Evolutionary conservation across 1,140 invertebrate species (phyloP).

Genomic region (Drosophila grimshawi): DNA sequence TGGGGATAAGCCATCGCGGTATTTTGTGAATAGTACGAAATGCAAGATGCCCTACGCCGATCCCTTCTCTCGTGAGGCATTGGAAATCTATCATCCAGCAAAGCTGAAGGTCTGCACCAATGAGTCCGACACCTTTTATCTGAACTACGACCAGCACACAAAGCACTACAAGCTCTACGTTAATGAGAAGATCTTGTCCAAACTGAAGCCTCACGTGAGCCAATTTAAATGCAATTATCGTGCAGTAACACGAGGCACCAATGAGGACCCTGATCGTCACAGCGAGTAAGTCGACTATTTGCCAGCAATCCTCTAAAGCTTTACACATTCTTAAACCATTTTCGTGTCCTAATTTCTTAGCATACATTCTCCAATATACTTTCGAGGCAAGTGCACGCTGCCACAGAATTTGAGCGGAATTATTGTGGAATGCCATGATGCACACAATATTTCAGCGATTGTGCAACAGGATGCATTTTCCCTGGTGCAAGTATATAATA

Average conservation of each 20-base stretch:
- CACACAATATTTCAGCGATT: background rate
- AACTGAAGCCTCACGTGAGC: background rate
- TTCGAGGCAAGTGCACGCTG: background rate
- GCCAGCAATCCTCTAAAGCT: background rate
- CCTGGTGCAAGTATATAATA: slow-evolving; percentile 25
- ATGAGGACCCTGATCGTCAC: background rate
- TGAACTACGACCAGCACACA: slow-evolving; percentile 17
- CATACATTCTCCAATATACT: background rate
- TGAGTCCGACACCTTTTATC: slow-evolving; percentile 7
- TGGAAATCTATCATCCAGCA: slow-evolving; percentile 15
- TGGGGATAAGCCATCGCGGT: slow-evolving; percentile 4
- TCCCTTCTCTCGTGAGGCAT: slow-evolving; percentile 25
- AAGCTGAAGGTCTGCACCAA: slow-evolving; percentile 26
- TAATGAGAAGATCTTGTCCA: background rate
- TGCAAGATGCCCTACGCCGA: slow-evolving; percentile 53
- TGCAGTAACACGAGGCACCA: background rate
- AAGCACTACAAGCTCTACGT: slow-evolving; percentile 25
- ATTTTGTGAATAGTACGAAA: slow-evolving; percentile 46
- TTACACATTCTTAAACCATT: too few relatives aligned
- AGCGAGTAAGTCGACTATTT: slow-evolving; percentile 22
- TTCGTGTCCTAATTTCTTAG: background rate
- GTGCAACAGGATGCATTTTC: slow-evolving; percentile 52
- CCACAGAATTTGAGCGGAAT: slow-evolving; percentile 14
- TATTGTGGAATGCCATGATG: slow-evolving; percentile 41
- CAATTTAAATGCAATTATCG: slow-evolving; percentile 25